Percentiles rank a stretch among this genome's conserved stretches.
Conservation (phyloP, 2,888 invertebrate species). For the Drosophila multiciliata region DNA sequence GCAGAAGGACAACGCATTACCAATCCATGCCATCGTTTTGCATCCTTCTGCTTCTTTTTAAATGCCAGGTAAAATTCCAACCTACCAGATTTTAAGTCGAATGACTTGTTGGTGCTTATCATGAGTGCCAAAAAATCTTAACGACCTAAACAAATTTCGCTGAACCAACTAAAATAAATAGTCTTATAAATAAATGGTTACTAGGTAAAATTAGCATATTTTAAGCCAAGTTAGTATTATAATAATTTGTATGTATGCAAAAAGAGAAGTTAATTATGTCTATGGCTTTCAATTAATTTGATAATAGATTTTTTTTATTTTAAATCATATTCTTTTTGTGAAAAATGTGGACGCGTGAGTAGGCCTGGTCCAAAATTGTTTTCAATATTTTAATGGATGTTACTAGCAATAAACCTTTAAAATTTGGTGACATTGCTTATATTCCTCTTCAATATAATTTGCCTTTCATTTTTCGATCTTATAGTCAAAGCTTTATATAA, state of each 20-base stretch:
- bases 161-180: neutral
- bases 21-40: conserved; percentile 29
- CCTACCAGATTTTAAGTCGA: neutral
- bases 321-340: too few species aligned
- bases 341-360: too few species aligned
- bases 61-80: conserved; percentile 64
- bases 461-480: neutral
- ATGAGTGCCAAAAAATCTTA: conserved; percentile 16
- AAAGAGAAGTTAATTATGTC: too few species aligned
- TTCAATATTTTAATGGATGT: too few species aligned
- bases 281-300: too few species aligned
- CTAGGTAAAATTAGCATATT: neutral
- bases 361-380: too few species aligned
- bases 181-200: neutral
- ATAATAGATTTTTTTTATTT: too few species aligned
- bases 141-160: conserved; percentile 7
- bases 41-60: conserved; percentile 32
- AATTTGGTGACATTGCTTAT: neutral
- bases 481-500: neutral
- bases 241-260: too few species aligned
- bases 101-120: neutral
- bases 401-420: neutral
- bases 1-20: conserved; percentile 68
- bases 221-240: neutral
- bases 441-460: neutral